Evolutionary conservation across 2,113 vertebrate species (phyloP), one percentile per base, ranked within the genome.

Genomic region (Anolis carolinensis): DNA sequence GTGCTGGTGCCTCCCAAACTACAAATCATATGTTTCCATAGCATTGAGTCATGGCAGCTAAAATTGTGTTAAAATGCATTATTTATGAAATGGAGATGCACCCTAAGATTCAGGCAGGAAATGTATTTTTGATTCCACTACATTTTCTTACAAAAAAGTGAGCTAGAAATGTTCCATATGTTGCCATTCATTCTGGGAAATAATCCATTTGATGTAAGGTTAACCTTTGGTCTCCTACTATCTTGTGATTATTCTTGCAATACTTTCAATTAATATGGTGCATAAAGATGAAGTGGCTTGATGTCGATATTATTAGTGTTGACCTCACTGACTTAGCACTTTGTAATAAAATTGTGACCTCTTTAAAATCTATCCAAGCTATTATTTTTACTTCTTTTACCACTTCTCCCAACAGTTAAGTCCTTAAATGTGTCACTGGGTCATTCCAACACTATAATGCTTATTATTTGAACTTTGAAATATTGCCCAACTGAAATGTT

Each of bases 341-440:
- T 77, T 50, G 16, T 48, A 77, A n/a, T 32, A 77, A 77, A 77
- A 50, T 52, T 52, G 7, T 79, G 50, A 21, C 20, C 48, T 77
- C 72, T 52, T 77, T 77, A 77, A 77, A 77, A 77, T 48, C 73
- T 10, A 77, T 77, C 52, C 52, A 77, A 77, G 27, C 52, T 77
- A 48, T n/a, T 18, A 27, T 77, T 39, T 73, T 8, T 39, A 14
- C 72, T 75, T 75, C 27, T 48, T 59, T 59, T 77, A 2, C 44
- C 5, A 52, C 48, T 52, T 77, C 75, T n/a, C 30, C 39, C 27
- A 16, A 52, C 27, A n/a, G 27, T 55, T n/a, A n/a, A 30, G 14
- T 55, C 14, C 75, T 77, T 77, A 14, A 77, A 52, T 52, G 27
- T 52, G 14, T 27, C 27, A 52, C 27, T 55, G 2, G 48, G 27